Base-by-base conservation (phyloP, 2,113 vertebrate genomes). In the Coregonus clupeaformis region DNA sequence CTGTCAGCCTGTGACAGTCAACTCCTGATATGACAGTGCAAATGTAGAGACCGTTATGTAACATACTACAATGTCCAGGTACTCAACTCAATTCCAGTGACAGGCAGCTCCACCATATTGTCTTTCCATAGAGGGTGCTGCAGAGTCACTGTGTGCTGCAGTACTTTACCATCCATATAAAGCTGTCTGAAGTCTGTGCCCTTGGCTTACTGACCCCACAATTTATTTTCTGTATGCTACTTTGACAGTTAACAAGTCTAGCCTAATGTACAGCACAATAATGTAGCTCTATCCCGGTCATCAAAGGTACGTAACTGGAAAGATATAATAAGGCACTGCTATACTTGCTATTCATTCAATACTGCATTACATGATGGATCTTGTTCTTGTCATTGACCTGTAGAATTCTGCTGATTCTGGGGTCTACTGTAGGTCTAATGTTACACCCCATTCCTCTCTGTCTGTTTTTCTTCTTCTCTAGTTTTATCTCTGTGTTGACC, bases 321-420 rank as follows among this genome's bases (percentile, higher is more conserved):
- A 52, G 3, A 52, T 52, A 42, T 36, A 42, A 42, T 9, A 42
- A 42, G 2, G 36, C 36, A 16, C 16, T 52, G 49, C 49, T 52
- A 18, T 52, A 52, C 49, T 1, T 18, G 14, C 14, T 52, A 5
- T 52, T 52, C 13, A 6, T 60, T 18, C 14, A 60, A 60, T 60
- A 60, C 57, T 60, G 57, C 16, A 22, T 60, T 9, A 11, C 52
- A 20, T 55, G 36, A 59, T 42, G 7, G 0, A 27, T 24, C 5
- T 42, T 49, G 22, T 22, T 36, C 65, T 60, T 71, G 11, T 68
- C 24, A 27, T 29, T 36, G 64, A 66, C 55, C n/a, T n/a, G 57
- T 32, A 78, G 36, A 42, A 25, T 71, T 3, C 3, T 85, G 86
- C 81, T 85, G 80, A 87, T 42, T 42, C 73, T 87, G 85, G 85